phyloP scores from a whole-genome alignment of 2,797 vertebrate genomes.

The Dromococcyx pavoninus region DNA sequence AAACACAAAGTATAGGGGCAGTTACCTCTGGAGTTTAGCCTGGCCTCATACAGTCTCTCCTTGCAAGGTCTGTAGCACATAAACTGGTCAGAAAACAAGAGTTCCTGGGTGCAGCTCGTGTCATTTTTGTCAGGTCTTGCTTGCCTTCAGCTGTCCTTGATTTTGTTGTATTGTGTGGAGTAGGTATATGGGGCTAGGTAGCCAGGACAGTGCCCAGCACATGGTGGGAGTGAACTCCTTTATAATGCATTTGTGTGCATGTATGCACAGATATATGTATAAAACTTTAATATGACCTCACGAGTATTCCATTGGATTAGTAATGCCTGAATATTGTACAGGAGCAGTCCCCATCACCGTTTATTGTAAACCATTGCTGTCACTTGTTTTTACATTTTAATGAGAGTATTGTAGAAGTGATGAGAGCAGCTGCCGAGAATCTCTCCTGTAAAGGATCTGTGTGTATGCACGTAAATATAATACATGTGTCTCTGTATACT shows the following conservation, averaged over 20 bases:
- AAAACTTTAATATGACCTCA: background rate
- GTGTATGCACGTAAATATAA: background rate
- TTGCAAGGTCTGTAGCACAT: background rate
- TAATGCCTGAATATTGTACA: background rate
- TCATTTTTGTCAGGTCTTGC: background rate
- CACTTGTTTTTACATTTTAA: background rate
- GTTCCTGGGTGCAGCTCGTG: background rate
- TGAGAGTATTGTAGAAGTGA: background rate
- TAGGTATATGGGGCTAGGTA: background rate
- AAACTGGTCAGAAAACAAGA: background rate
- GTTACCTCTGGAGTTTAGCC: background rate
- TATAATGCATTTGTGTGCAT: background rate
- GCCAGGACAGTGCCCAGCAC: no score
- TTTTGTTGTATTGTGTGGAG: background rate
- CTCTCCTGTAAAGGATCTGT: background rate
- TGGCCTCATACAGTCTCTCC: background rate
- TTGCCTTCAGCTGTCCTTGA: background rate
- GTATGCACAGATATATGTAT: rapidly evolving
- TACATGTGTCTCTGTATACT: background rate
- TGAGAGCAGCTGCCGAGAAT: background rate
- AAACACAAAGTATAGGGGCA: background rate
- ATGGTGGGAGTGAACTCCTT: background rate
- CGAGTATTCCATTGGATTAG: background rate
- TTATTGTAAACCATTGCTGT: background rate
- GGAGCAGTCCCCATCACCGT: background rate